Percentiles rank a stretch among this genome's conserved stretches.
Evolutionary conservation across 2,797 vertebrate species (phyloP).

Genomic region (Xenentodon cancila): DNA sequence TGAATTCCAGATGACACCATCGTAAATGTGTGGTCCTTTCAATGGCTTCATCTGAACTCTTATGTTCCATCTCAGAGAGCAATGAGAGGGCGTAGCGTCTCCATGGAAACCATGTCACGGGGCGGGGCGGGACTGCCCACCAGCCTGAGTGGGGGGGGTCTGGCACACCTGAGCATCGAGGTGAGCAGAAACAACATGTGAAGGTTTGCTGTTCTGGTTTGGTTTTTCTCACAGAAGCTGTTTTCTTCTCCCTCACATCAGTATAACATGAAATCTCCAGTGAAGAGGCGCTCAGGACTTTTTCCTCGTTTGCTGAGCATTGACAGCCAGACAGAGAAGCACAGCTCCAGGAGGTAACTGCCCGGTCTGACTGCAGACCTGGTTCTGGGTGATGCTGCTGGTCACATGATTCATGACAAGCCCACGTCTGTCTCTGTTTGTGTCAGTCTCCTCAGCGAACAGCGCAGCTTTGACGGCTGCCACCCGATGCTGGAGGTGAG

Average conservation of each 20-base stretch:
- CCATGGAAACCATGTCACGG: slow-evolving; percentile 85
- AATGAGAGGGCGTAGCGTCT: slow-evolving; percentile 81
- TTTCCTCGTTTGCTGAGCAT: slow-evolving; percentile 90
- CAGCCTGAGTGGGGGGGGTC: slow-evolving; percentile 91
- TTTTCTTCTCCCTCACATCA: slow-evolving; percentile 58
- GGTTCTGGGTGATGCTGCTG: too few species aligned
- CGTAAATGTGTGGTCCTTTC: too few species aligned
- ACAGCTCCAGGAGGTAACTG: slow-evolving; percentile 82
- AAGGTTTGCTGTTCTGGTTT: not conserved
- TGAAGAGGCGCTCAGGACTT: slow-evolving; percentile 90
- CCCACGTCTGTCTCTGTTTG: not conserved
- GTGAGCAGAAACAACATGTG: slow-evolving; percentile 69
- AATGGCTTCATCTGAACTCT: too few species aligned
- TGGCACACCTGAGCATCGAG: slow-evolving; percentile 85
- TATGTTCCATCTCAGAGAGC: slow-evolving; percentile 65
- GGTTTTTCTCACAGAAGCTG: too few species aligned
- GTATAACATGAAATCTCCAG: slow-evolving; percentile 89
- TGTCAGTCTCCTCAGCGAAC: slow-evolving; percentile 82
- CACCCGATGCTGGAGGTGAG: slow-evolving; percentile 88
- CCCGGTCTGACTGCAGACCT: too few species aligned
- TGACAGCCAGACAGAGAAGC: slow-evolving; percentile 87
- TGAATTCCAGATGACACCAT: too few species aligned
- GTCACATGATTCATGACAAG: not conserved
- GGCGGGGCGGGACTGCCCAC: slow-evolving; percentile 83
- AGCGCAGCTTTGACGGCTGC: slow-evolving; percentile 86